Conservation (phyloP, 1,140 invertebrate genomes). For the Drosophila bifasciata region DNA sequence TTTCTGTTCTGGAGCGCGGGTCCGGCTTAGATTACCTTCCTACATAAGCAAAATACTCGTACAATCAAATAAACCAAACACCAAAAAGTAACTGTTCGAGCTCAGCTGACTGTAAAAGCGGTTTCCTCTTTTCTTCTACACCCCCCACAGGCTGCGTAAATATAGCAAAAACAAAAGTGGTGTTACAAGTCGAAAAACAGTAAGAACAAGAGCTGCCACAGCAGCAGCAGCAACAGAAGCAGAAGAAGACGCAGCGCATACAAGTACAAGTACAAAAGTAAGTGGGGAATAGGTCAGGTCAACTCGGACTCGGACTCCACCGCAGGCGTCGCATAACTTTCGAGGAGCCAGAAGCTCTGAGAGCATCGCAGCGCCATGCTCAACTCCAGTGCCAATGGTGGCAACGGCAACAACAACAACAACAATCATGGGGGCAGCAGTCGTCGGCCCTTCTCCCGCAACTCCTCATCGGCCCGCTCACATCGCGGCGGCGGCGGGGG, state of each 20-base stretch:
- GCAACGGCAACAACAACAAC: conserved; percentile 28
- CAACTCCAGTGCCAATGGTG: conserved; percentile 67
- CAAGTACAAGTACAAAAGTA: too few species aligned
- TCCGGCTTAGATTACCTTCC: conserved; percentile 55
- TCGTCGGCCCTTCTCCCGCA: conserved; percentile 70
- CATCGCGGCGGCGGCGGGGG: conserved; percentile 56
- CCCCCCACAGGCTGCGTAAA: conserved; percentile 37
- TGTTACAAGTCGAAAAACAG: conserved; percentile 26
- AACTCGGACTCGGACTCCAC: too few species aligned
- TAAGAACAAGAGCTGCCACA: conserved; percentile 25
- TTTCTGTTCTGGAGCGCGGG: conserved; percentile 74
- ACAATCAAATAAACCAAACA: conserved; percentile 28
- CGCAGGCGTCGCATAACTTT: too few species aligned
- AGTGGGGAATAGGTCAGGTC: too few species aligned
- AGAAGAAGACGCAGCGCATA: conserved; percentile 22
- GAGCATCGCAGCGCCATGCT: conserved; percentile 54
- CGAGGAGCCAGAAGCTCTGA: conserved; percentile 1
- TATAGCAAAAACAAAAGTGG: conserved; percentile 27
- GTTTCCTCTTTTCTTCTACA: conserved; percentile 40
- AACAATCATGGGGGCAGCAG: conserved; percentile 71
- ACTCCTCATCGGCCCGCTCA: conserved; percentile 68
- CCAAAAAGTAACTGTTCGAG: conserved; percentile 25
- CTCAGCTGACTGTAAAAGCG: conserved; percentile 42
- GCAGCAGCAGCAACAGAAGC: conserved; percentile 6
- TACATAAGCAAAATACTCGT: conserved; percentile 22